Conservation (phyloP, 1,140 invertebrate species). For the Drosophila nannoptera region DNA sequence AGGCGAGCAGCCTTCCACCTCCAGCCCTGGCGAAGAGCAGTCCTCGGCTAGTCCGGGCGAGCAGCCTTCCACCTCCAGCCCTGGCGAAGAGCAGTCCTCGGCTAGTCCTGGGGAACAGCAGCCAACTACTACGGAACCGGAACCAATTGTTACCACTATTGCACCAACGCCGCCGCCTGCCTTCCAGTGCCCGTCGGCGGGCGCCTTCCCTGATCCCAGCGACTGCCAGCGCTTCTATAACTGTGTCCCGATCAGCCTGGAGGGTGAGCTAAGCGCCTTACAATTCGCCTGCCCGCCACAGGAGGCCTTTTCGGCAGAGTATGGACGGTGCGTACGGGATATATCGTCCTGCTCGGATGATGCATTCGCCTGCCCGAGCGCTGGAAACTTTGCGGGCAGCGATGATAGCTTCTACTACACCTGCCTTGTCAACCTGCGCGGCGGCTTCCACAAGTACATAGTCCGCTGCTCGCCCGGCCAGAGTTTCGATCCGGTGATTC, state of each 20-base stretch:
- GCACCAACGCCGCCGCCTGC: constrained; percentile 43
- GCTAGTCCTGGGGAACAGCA: background rate
- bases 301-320: constrained; percentile 44
- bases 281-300: constrained; percentile 41
- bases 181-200: constrained; percentile 46
- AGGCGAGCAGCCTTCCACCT: background rate
- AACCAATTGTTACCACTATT: constrained; percentile 21
- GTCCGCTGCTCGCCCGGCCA: constrained; percentile 60
- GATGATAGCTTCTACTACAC: constrained; percentile 63
- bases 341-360: constrained; percentile 54
- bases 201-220: constrained; percentile 45
- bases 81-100: background rate
- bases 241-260: constrained; percentile 39
- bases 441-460: constrained; percentile 61
- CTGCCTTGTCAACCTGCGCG: constrained; percentile 46
- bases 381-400: constrained; percentile 49
- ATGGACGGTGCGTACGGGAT: constrained; percentile 56
- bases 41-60: background rate
- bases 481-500: constrained; percentile 42
- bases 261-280: constrained; percentile 23
- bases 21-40: background rate
- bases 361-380: constrained; percentile 35
- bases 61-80: background rate
- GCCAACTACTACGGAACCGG: constrained; percentile 6
- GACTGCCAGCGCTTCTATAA: constrained; percentile 60